Evolutionary conservation across 2,113 vertebrate species (phyloP).

Genomic region (Clarias magur): DNA sequence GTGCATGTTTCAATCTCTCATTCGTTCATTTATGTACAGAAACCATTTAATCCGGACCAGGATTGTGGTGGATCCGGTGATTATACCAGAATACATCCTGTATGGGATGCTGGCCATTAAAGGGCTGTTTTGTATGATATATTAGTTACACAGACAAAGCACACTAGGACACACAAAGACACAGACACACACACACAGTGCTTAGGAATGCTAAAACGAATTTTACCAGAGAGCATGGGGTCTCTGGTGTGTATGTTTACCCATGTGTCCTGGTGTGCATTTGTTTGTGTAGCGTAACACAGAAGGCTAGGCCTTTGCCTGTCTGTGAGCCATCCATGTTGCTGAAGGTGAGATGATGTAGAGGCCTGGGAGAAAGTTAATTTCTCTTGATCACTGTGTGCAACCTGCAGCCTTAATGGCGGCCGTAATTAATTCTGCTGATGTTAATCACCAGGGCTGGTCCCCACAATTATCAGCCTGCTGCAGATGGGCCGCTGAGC

Average conservation of each 20-base stretch:
- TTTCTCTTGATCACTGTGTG: slow-evolving; percentile 99
- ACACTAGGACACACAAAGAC: background rate
- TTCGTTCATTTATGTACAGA: background rate
- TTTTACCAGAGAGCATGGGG: slow-evolving; percentile 41
- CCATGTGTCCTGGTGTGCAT: slow-evolving; percentile 44
- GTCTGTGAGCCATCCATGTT: slow-evolving; percentile 90
- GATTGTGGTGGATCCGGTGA: background rate
- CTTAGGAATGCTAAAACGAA: background rate
- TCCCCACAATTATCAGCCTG: slow-evolving; percentile 99
- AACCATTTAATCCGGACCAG: no score
- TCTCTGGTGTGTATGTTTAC: slow-evolving; percentile 27
- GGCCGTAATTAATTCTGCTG: slow-evolving; percentile 99
- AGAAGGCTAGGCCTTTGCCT: slow-evolving; percentile 73
- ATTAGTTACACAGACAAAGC: background rate
- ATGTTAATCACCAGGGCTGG: slow-evolving; percentile 99
- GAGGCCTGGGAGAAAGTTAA: slow-evolving; percentile 98
- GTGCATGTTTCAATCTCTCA: background rate
- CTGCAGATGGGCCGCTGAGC: slow-evolving; percentile 99
- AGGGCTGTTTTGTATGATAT: background rate
- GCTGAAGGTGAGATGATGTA: slow-evolving; percentile 99
- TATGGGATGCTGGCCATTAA: background rate
- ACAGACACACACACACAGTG: background rate
- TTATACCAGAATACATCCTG: background rate
- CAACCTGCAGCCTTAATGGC: slow-evolving; percentile 99
- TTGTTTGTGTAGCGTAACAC: slow-evolving; percentile 65